Percentiles rank a stretch among this genome's conserved stretches.
phyloP scores from a whole-genome alignment of 2,113 vertebrate genomes.

The Nestor notabilis region DNA sequence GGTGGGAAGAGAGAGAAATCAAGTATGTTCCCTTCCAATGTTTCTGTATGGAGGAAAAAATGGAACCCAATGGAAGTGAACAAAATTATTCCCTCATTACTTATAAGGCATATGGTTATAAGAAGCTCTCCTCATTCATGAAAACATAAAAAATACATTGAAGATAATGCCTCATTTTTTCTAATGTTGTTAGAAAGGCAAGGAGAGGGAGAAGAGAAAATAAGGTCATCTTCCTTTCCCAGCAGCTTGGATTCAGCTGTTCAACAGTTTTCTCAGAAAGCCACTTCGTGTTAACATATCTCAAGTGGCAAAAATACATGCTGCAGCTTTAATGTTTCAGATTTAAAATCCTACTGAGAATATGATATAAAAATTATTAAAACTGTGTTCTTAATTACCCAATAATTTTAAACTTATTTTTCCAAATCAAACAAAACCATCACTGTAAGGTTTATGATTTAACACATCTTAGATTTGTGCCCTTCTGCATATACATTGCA shows the following conservation, averaged over 20 bases:
- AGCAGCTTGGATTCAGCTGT: neutral
- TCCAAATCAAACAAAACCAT: neutral
- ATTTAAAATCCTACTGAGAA: neutral
- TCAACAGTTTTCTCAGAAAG: neutral
- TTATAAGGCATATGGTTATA: neutral
- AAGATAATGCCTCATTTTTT: neutral
- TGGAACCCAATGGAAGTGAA: neutral
- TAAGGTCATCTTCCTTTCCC: neutral
- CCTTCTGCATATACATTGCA: neutral
- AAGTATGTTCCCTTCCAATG: neutral
- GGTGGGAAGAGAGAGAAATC: neutral
- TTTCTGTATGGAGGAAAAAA: neutral
- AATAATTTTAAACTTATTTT: neutral
- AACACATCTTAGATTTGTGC: neutral
- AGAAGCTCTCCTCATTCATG: neutral
- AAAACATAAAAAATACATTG: neutral
- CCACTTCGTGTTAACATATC: accelerated
- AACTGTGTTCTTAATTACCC: neutral
- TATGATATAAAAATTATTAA: neutral
- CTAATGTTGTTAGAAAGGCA: neutral
- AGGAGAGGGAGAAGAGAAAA: neutral
- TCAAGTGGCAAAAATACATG: neutral
- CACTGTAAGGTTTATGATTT: neutral
- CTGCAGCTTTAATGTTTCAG: neutral
- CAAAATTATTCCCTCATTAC: neutral